Conservation (phyloP, 2,797 vertebrate genomes). For the Galaxias olidus region DNA sequence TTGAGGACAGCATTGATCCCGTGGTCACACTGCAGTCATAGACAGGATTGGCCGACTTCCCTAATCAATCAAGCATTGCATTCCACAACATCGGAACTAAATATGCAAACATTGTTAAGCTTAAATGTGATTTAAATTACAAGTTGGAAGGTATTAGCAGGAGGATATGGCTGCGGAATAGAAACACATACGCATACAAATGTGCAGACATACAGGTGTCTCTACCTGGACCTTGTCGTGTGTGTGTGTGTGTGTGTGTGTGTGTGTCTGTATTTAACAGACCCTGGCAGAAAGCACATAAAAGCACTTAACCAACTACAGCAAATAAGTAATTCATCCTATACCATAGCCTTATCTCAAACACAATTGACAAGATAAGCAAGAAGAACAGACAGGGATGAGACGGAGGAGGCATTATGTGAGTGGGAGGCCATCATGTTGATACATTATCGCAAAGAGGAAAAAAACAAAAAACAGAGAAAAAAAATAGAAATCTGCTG, state of each 20-base stretch:
- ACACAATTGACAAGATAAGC: background rate
- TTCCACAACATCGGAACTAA: no score
- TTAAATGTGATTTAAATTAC: no score
- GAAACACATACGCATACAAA: background rate
- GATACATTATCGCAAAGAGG: slow-evolving; percentile 45
- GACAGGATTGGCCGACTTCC: no score
- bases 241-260: background rate
- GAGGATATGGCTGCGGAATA: background rate
- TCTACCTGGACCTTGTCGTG: background rate
- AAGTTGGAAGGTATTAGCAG: background rate
- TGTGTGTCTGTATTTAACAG: background rate
- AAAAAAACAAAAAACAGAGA: slow-evolving; percentile 20
- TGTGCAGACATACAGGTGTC: background rate
- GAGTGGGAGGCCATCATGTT: slow-evolving; percentile 60
- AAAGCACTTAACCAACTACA: no score
- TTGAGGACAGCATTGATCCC: background rate
- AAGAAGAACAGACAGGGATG: slow-evolving; percentile 42
- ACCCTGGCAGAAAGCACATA: background rate
- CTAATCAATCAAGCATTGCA: no score
- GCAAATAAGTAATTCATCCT: no score
- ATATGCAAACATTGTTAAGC: no score
- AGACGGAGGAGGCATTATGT: slow-evolving; percentile 32
- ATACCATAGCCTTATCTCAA: no score
- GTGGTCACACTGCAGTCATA: background rate
- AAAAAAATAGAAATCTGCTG: slow-evolving; percentile 33